A percentile compares a stretch with the other conserved stretches of the same genome.
Evolutionary conservation across 2,888 invertebrate species (phyloP).

Genomic region (Sisyra terminalis): DNA sequence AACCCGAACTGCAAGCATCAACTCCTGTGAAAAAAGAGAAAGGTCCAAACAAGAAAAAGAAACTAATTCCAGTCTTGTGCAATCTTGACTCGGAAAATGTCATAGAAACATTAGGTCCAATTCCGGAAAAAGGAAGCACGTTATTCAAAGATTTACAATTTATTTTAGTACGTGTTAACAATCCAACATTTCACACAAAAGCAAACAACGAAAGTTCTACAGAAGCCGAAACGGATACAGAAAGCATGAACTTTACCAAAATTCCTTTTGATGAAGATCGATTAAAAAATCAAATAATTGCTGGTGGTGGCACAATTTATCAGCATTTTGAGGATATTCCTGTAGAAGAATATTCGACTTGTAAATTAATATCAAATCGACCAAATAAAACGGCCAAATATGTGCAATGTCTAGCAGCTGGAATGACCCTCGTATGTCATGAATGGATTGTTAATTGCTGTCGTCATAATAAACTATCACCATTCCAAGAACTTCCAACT

Average conservation of each 20-base stretch:
- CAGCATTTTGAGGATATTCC: conserved; percentile 28
- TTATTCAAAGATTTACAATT: conserved; percentile 38
- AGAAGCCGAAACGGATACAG: conserved; percentile 33
- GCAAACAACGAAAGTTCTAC: conserved; percentile 28
- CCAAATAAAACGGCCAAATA: conserved; percentile 60
- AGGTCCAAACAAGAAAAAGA: conserved; percentile 10
- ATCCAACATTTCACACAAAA: conserved; percentile 7
- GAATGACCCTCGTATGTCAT: conserved; percentile 45
- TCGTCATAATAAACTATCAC: conserved; percentile 23
- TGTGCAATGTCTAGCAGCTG: conserved; percentile 50
- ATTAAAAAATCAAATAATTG: conserved; percentile 38
- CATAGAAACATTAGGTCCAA: conserved; percentile 35
- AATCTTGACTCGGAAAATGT: conserved; percentile 31
- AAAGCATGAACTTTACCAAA: conserved; percentile 33
- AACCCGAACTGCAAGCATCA: conserved; percentile 34
- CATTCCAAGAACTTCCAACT: conserved; percentile 36
- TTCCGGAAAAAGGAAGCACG: conserved; percentile 28
- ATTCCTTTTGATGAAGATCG: conserved; percentile 36
- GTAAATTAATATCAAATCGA: conserved; percentile 46
- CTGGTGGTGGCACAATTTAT: conserved; percentile 44
- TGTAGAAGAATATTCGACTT: conserved; percentile 33
- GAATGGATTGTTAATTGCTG: conserved; percentile 54
- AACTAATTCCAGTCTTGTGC: conserved; percentile 34
- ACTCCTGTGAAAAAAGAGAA: conserved; percentile 7
- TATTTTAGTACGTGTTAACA: conserved; percentile 37